Evolutionary conservation across 2,888 invertebrate species (phyloP), one percentile per base, ranked within the genome.

Genomic region (Drosophila siamana): DNA sequence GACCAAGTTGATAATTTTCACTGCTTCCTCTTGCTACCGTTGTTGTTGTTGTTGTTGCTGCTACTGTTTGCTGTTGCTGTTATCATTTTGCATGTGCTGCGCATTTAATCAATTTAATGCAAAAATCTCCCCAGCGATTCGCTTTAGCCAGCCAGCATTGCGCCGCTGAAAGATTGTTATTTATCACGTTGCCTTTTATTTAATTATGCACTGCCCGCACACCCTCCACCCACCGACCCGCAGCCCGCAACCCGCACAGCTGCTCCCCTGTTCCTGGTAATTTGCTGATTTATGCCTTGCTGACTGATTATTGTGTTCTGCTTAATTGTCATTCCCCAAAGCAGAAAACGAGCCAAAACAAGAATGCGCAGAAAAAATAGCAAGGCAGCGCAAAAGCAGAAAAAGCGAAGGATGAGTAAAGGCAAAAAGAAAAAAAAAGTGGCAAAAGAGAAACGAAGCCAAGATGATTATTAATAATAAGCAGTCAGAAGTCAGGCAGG

Each of bases 21-120:
- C 63, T 75, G 80, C 78, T 73, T 66, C 30, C 59, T 47, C 46
- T 65, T 66, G 73, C 47, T 62, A 68, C 57, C 72, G 60, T 36
- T 54, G 50, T 63, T 54, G 57, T 36, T 59, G 43, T 38, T 65
- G 26, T 8, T 55, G 48, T 16, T 63, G 48, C 3, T 60, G 43
- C 19, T n/a, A n/a, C 3, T 68, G 60, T n/a, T n/a, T 52, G 65
- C n/a, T 38, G 51, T 43, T 64, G 80, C 64, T 81, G 74, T 84
- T 84, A 81, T 85, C 84, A 78, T 83, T 81, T 86, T 86, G 79
- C 84, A 81, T 80, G 83, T 83, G 86, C 83, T 77, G 74, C 83
- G 85, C 76, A 86, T 85, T 85, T 85, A 86, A 86, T 86, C 86
- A 86, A 82, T 86, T 86, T 86, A 84, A 85, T 85, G 86, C 80